Percentiles rank a stretch among this genome's conserved stretches.
Conservation (phyloP, 2,113 vertebrate species). For the Lepus americanus region DNA sequence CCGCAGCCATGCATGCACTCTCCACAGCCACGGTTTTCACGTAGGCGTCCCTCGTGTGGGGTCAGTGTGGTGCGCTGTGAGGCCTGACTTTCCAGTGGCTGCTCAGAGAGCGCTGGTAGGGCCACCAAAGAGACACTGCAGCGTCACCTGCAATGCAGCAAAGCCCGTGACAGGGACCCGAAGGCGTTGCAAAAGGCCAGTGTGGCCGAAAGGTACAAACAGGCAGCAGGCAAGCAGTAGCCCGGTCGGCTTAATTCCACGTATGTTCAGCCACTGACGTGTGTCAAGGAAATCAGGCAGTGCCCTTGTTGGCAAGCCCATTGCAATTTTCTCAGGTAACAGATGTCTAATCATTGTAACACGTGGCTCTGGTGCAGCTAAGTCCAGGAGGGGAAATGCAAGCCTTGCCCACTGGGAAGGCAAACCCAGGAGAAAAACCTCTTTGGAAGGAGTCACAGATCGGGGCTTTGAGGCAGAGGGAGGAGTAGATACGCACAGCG, state of each 20-base stretch:
- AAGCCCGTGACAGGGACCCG: constrained; percentile 83
- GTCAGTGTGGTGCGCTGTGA: constrained; percentile 81
- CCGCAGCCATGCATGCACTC: constrained; percentile 3
- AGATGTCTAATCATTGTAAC: constrained; percentile 84
- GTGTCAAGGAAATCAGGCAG: constrained; percentile 78
- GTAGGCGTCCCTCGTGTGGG: constrained; percentile 78
- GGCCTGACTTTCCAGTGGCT: constrained; percentile 80
- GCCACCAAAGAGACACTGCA: constrained; percentile 82
- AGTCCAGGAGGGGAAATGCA: constrained; percentile 78
- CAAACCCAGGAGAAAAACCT: neutral
- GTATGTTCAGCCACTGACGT: constrained; percentile 77
- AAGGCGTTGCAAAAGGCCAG: constrained; percentile 81
- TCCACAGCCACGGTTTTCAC: constrained; percentile 75
- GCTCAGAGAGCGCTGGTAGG: constrained; percentile 79
- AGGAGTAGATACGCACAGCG: neutral
- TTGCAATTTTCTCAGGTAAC: constrained; percentile 81
- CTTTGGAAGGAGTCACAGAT: rapidly evolving
- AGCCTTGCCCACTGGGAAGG: constrained; percentile 62
- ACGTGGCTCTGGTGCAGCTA: constrained; percentile 72
- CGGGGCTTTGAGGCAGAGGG: constrained; percentile 57
- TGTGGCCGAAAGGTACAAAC: constrained; percentile 86
- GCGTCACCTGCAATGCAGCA: constrained; percentile 80
- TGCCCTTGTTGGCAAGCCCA: constrained; percentile 82
- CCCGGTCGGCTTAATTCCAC: constrained; percentile 85
- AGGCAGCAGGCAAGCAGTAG: constrained; percentile 74